These are phyloP conservation scores for Conomelus anceps DNA, from an alignment of 2,888 invertebrate genomes.

Conservation along the genomic window DNA sequence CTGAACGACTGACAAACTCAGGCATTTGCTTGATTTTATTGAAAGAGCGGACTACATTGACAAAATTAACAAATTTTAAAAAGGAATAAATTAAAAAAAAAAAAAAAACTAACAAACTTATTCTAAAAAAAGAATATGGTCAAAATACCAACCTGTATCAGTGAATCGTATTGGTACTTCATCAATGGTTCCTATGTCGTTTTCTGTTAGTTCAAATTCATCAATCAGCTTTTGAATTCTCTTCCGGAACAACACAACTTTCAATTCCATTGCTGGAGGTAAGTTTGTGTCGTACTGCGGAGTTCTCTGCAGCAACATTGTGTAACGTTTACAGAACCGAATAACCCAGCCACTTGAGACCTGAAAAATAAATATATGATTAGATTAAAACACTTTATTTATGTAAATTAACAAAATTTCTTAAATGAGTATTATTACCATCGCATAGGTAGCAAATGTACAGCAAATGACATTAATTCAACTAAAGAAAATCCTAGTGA, in stretches of 20 bases:
- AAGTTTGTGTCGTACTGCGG: conserved; percentile 32
- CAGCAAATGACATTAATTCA: no score
- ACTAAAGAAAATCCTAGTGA: no score
- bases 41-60: background rate
- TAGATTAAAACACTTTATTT: no score
- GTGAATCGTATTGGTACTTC: conserved; percentile 37
- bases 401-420: no score
- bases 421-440: no score
- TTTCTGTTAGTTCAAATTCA: conserved; percentile 11
- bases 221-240: conserved; percentile 22
- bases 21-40: no score
- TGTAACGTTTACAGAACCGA: conserved; percentile 38
- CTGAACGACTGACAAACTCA: no score
- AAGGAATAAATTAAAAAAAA: no score
- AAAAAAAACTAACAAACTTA: background rate
- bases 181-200: conserved; percentile 37
- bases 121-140: background rate
- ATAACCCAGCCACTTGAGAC: conserved; percentile 38
- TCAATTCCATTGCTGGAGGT: conserved; percentile 32
- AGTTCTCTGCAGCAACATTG: conserved; percentile 34
- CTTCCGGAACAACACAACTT: conserved; percentile 31
- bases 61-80: no score
- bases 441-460: no score
- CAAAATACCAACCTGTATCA: conserved; percentile 18
- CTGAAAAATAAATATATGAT: no score